phyloP scores from a whole-genome alignment of 2,797 vertebrate species.

The Leptodactylus fallax region DNA sequence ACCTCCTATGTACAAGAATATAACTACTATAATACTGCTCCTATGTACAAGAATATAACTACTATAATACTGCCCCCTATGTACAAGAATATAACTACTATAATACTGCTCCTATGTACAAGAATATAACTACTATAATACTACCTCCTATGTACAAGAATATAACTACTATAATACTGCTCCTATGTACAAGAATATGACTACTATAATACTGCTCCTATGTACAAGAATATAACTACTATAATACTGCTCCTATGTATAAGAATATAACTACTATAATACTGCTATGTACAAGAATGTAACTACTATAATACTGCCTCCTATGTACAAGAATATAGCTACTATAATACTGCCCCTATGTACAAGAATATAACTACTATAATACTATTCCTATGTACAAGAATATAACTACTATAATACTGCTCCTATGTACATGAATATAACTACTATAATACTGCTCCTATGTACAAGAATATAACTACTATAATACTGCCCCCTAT shows the following conservation, averaged over 20 bases:
- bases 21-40: conserved; percentile 1
- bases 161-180: not conserved
- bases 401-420: conserved; percentile 8
- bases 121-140: conserved; percentile 1
- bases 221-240: conserved; percentile 14
- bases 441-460: not conserved
- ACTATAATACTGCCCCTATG: not conserved
- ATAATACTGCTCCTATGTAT: conserved; percentile 1
- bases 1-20: not conserved
- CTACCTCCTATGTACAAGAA: not conserved
- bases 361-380: conserved; percentile 19
- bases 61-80: not conserved
- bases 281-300: conserved; percentile 6
- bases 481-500: not conserved
- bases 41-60: no score
- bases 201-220: conserved; percentile 13
- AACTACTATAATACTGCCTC: conserved; percentile 5
- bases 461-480: conserved; percentile 1
- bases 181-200: not conserved
- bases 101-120: conserved; percentile 4
- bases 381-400: not conserved
- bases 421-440: not conserved
- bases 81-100: not conserved
- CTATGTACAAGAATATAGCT: not conserved
- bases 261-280: conserved; percentile 8